These are phyloP conservation scores for Pangasius larnaudii DNA, from an alignment of 2,797 vertebrate genomes.

Conservation along the genomic window DNA sequence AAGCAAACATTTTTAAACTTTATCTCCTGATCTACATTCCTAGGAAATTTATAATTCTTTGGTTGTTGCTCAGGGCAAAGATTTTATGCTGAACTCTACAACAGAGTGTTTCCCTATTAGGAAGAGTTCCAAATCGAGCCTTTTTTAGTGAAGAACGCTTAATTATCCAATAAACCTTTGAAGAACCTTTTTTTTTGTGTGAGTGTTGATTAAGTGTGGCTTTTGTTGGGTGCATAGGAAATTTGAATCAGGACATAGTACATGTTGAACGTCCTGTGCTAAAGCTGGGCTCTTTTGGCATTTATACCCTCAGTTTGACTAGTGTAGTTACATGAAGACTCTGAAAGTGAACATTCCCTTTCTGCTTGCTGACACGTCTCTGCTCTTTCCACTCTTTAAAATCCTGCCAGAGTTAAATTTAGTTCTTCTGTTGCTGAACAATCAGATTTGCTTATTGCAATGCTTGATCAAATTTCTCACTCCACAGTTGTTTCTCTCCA, in stretches of 20 bases:
- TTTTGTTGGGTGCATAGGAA: constrained; percentile 3
- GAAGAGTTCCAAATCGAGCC: not conserved
- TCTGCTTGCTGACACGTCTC: constrained; percentile 29
- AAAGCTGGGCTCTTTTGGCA: not conserved
- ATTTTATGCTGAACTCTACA: not conserved
- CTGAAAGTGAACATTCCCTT: constrained; percentile 17
- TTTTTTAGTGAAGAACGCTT: not conserved
- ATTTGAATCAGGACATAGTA: not conserved
- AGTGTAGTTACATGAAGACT: not conserved
- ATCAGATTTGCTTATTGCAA: constrained; percentile 34
- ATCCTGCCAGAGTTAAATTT: constrained; percentile 29
- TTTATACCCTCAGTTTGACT: not conserved
- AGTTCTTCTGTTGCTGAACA: constrained; percentile 28
- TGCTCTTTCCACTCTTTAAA: constrained; percentile 27
- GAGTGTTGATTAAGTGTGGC: not conserved
- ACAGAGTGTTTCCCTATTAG: not conserved
- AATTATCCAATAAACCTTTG: not conserved
- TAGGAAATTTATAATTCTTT: not conserved
- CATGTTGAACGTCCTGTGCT: not conserved
- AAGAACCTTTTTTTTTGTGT: not conserved
- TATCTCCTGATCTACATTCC: not conserved
- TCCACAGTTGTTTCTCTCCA: constrained; percentile 28
- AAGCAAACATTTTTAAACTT: not conserved
- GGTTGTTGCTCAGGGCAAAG: not conserved
- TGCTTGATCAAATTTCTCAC: constrained; percentile 33